A percentile compares a stretch with the other conserved stretches of the same genome.
These are phyloP conservation scores for Forbesichthys agassizii DNA, from an alignment of 2,113 vertebrate species.

Conservation along the genomic window DNA sequence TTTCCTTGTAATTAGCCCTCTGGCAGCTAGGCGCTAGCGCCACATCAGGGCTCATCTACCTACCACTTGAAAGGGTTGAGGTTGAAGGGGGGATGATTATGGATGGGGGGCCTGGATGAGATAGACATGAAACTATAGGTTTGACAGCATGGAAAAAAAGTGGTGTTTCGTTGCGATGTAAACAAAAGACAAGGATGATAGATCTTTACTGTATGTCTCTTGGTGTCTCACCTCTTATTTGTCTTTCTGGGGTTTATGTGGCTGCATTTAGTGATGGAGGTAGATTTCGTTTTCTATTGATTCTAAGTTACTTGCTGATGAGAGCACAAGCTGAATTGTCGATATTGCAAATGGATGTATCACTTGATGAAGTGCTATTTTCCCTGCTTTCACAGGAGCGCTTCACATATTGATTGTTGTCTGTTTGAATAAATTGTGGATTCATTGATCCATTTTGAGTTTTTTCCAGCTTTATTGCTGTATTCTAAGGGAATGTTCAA, in stretches of 20 bases:
- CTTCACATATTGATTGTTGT: too few relatives aligned
- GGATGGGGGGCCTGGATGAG: slow-evolving; percentile 10
- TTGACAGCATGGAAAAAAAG: slow-evolving; percentile 10
- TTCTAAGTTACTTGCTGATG: slow-evolving; percentile 28
- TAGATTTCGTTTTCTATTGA: neutral
- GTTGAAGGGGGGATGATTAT: neutral
- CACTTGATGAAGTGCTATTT: slow-evolving; percentile 2
- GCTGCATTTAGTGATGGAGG: neutral
- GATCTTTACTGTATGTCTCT: slow-evolving; percentile 15
- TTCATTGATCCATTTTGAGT: too few relatives aligned
- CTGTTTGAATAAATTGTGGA: too few relatives aligned
- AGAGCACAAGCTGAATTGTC: slow-evolving; percentile 35
- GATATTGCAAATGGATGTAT: slow-evolving; percentile 26
- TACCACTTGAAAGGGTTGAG: slow-evolving; percentile 60
- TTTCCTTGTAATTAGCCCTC: slow-evolving; percentile 69
- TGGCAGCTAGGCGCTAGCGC: slow-evolving; percentile 42
- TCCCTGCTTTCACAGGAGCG: neutral
- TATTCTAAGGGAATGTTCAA: neutral
- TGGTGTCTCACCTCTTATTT: neutral
- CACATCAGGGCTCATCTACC: slow-evolving; percentile 45
- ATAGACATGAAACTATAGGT: slow-evolving; percentile 50
- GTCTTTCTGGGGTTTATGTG: slow-evolving; percentile 9
- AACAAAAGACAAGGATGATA: slow-evolving; percentile 7
- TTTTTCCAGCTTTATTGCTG: neutral
- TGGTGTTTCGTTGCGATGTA: neutral